A percentile compares a stretch with the other conserved stretches of the same genome.
These are phyloP conservation scores for Lophotriccus pileatus DNA, from an alignment of 2,797 vertebrate species.

Conservation along the genomic window DNA sequence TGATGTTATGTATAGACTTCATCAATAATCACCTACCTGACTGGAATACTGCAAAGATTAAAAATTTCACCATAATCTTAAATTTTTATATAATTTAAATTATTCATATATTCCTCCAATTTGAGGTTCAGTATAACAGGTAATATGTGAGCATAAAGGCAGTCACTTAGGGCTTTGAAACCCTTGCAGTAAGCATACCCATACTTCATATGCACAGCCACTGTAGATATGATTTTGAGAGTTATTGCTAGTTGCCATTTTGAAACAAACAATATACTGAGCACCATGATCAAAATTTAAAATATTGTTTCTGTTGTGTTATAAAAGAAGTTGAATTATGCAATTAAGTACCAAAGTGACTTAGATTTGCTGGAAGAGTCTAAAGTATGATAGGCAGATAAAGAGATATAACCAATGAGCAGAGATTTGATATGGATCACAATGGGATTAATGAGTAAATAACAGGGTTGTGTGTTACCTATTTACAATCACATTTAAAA, in stretches of 20 bases:
- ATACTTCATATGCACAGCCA: not conserved
- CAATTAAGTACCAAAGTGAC: not conserved
- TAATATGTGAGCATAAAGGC: not conserved
- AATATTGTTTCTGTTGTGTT: constrained; percentile 28
- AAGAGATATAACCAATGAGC: not conserved
- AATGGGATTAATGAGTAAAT: constrained; percentile 45
- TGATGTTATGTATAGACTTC: not conserved
- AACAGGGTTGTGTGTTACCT: not conserved
- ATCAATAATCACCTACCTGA: not conserved
- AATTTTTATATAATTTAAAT: not conserved
- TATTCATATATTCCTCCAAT: not conserved
- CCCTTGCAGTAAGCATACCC: fast-evolving
- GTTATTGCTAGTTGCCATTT: not conserved
- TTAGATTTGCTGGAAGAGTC: constrained; percentile 28
- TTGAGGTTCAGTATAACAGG: not conserved
- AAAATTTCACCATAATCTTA: not conserved
- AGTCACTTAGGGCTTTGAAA: not conserved
- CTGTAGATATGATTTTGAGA: not conserved
- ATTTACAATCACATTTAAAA: constrained; percentile 14
- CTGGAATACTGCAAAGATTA: not conserved
- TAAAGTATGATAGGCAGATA: constrained; percentile 11
- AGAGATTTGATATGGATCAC: constrained; percentile 24
- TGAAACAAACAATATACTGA: not conserved
- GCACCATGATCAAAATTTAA: constrained; percentile 16
- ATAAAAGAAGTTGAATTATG: constrained; percentile 24